Percentiles rank a stretch among this genome's conserved stretches.
Evolutionary conservation across 2,888 invertebrate species (phyloP).

Genomic region (Axea sp.): DNA sequence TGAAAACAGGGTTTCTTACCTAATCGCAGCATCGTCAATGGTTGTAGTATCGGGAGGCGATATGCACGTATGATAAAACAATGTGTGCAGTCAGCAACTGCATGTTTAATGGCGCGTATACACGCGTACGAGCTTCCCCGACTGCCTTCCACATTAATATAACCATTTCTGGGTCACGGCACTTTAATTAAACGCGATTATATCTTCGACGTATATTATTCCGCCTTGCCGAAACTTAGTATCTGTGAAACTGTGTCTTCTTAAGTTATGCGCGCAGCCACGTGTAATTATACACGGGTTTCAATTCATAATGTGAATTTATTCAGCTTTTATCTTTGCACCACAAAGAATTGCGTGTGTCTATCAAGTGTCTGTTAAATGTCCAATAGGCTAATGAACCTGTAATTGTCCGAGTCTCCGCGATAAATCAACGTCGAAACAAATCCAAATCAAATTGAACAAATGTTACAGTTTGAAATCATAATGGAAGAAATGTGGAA

Average conservation of each 20-base stretch:
- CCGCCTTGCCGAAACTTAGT: constrained; percentile 57
- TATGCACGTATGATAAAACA: constrained; percentile 57
- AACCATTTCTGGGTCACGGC: constrained; percentile 70
- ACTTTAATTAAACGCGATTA: constrained; percentile 72
- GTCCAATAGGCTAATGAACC: too few species aligned
- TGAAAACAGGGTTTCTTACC: constrained; percentile 44
- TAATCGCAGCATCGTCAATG: constrained; percentile 42
- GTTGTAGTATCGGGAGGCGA: constrained; percentile 42
- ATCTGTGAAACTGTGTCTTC: constrained; percentile 42
- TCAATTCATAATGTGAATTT: constrained; percentile 13
- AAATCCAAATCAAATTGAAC: too few species aligned
- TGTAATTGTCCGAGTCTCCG: too few species aligned
- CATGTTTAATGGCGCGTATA: constrained; percentile 61
- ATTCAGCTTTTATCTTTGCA: neutral
- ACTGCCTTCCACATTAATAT: constrained; percentile 67
- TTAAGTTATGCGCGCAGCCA: constrained; percentile 40
- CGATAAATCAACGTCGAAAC: too few species aligned
- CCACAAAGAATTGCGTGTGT: too few species aligned
- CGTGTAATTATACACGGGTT: constrained; percentile 24
- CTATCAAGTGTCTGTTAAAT: too few species aligned
- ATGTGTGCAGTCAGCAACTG: constrained; percentile 59
- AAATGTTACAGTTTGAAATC: too few species aligned
- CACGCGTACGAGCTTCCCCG: constrained; percentile 50
- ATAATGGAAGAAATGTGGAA: too few species aligned
- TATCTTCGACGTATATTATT: constrained; percentile 68